A percentile compares a stretch with the other conserved stretches of the same genome.
phyloP scores from a whole-genome alignment of 2,797 vertebrate species.

The Enteromius unitaeniatus region DNA sequence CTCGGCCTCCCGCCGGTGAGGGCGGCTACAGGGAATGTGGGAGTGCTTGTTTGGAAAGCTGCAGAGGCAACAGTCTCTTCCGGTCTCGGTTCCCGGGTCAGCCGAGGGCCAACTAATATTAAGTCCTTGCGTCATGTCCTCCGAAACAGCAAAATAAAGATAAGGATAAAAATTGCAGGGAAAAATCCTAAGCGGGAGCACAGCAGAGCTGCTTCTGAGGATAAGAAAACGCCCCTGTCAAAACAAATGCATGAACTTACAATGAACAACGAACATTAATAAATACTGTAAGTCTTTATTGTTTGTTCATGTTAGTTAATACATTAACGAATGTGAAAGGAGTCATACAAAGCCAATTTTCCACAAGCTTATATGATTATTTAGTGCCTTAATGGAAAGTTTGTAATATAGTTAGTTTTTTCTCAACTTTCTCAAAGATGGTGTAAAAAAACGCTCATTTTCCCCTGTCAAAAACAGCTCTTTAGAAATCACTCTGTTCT shows the following conservation, averaged over 20 bases:
- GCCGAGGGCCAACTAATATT: constrained; percentile 40
- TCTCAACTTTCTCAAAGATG: no score
- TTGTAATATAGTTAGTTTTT: no score
- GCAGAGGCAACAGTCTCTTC: constrained; percentile 36
- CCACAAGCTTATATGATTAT: no score
- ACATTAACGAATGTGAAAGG: no score
- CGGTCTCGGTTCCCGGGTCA: constrained; percentile 31
- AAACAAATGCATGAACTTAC: constrained; percentile 7
- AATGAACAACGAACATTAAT: no score
- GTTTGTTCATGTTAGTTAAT: no score
- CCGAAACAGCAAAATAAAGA: constrained; percentile 38
- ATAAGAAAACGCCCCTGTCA: constrained; percentile 20
- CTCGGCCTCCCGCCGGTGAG: constrained; percentile 18
- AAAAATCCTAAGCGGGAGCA: background rate
- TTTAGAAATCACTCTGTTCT: no score
- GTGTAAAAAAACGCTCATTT: no score
- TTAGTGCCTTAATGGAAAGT: no score
- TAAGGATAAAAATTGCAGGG: constrained; percentile 23
- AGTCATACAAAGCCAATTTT: no score
- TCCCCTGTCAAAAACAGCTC: no score
- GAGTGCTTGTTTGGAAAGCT: constrained; percentile 45
- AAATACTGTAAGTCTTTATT: no score
- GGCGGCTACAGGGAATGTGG: constrained; percentile 27
- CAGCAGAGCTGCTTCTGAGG: background rate
- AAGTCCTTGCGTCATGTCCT: constrained; percentile 27